Base-by-base conservation (phyloP, 2,888 invertebrate genomes). In the Synergus laeviventris region DNA sequence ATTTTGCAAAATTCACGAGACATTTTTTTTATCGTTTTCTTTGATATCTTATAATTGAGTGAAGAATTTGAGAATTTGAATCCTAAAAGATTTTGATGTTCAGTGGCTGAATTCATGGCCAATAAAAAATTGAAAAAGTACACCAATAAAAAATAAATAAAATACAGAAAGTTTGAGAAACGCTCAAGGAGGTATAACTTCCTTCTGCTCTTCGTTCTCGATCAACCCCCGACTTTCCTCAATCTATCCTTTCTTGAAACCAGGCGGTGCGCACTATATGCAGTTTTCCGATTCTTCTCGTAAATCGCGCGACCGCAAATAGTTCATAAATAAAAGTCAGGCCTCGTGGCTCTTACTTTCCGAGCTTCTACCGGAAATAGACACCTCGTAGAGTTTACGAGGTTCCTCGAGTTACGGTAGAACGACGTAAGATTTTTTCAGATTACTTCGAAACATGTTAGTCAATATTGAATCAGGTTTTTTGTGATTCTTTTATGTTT, bases 261-360 rank as follows among this genome's bases (percentile, higher is more conserved):
- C 75, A 76, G 62, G 78, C 66, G 42, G 74, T 75, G 79, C 77
- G 79, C 77, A 76, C 79, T 81, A 74, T 78, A 83, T 81, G 81
- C 81, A 81, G 82, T 85, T 84, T 82, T 83, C 78, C 83, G 83
- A 87, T 87, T 86, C 80, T 81, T 78, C 80, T 84, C 86, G 82
- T 87, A 88, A 87, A 87, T 89, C 84, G 79, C 76, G 70, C 78
- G 74, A 80, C 83, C 82, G 79, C 84, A 84, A 85, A 86, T 86
- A 86, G 84, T 87, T 87, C 82, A 85, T 86, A 86, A 86, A 87
- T 86, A 85, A 85, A 83, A 82, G 78, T 77, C 79, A 62, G 77
- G 77, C 77, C 78, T 36, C 24, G 38, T 21, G 39, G 39, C 45
- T 73, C 76, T 76, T 73, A 66, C 76, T 75, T 62, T 54, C 73